These are phyloP conservation scores for Mechanitis mazaeus DNA, from an alignment of 2,888 invertebrate species.

Conservation along the genomic window DNA sequence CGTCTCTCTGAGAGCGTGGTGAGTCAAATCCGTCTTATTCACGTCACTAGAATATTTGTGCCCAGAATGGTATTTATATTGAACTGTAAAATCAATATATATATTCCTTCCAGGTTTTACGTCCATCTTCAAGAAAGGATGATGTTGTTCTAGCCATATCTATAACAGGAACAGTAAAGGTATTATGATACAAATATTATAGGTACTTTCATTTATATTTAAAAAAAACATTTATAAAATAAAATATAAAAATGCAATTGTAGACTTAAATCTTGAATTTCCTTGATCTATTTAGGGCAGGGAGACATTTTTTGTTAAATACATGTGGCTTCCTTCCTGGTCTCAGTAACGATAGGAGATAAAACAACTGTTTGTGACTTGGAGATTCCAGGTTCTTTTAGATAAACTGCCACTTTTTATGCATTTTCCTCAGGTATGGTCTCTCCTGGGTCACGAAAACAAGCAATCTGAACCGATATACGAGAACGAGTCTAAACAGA, in stretches of 20 bases:
- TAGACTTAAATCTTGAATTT: too few relatives aligned
- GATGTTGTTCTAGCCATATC: conserved; percentile 97
- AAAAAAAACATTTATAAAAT: too few relatives aligned
- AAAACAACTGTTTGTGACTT: too few relatives aligned
- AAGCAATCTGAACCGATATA: conserved; percentile 92
- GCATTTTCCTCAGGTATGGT: conserved; percentile 83
- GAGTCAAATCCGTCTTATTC: neutral
- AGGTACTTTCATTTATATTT: too few relatives aligned
- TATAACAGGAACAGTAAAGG: conserved; percentile 96
- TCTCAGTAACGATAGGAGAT: too few relatives aligned
- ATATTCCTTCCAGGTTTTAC: conserved; percentile 69
- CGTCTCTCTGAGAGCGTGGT: neutral
- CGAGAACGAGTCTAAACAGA: conserved; percentile 98
- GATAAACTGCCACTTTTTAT: too few relatives aligned
- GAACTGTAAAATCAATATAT: neutral
- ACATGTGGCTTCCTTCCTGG: too few relatives aligned
- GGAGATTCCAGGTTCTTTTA: too few relatives aligned
- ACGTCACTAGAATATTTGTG: too few relatives aligned
- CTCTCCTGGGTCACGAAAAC: conserved; percentile 90
- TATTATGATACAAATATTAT: conserved; percentile 28
- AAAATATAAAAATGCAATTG: too few relatives aligned
- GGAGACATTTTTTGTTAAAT: too few relatives aligned
- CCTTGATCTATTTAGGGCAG: too few relatives aligned
- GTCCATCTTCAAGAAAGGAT: conserved; percentile 88
- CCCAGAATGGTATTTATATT: neutral